A percentile compares a stretch with the other conserved stretches of the same genome.
phyloP scores from a whole-genome alignment of 2,797 vertebrate species.

The Enteromius fasciolatus region DNA sequence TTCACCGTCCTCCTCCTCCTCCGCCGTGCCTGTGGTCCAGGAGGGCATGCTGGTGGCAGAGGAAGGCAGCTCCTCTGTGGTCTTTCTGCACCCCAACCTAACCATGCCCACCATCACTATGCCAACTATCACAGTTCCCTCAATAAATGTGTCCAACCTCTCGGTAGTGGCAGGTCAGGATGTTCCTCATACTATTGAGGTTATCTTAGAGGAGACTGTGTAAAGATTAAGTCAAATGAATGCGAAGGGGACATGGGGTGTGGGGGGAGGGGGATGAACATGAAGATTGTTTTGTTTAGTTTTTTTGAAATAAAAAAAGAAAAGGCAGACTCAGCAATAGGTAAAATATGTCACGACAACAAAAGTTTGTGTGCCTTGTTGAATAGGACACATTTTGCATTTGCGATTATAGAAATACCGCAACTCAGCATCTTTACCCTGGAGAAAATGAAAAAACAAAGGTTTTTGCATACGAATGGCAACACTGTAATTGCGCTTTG shows the following conservation, averaged over 20 bases:
- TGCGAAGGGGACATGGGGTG: neutral
- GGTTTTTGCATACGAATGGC: conserved; percentile 7
- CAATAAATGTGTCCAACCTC: conserved; percentile 71
- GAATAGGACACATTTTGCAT: conserved; percentile 17
- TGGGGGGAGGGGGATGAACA: neutral
- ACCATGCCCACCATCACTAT: conserved; percentile 40
- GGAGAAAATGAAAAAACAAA: neutral
- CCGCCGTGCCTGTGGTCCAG: conserved; percentile 67
- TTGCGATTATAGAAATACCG: neutral
- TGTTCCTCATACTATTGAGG: conserved; percentile 79
- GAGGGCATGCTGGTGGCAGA: conserved; percentile 73
- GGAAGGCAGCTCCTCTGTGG: conserved; percentile 72
- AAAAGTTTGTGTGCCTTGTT: neutral
- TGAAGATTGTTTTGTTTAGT: neutral
- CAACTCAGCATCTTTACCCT: neutral
- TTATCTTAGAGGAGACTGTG: conserved; percentile 80
- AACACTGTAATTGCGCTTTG: neutral
- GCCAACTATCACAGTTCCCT: conserved; percentile 71
- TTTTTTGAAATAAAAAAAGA: neutral
- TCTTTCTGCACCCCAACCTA: conserved; percentile 77
- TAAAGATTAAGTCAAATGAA: conserved; percentile 40
- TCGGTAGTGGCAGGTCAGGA: conserved; percentile 73
- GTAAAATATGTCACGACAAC: neutral
- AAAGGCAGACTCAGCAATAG: neutral
- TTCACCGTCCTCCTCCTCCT: conserved; percentile 12